Conservation (phyloP, 2,797 vertebrate genomes). For the Carapus acus region DNA sequence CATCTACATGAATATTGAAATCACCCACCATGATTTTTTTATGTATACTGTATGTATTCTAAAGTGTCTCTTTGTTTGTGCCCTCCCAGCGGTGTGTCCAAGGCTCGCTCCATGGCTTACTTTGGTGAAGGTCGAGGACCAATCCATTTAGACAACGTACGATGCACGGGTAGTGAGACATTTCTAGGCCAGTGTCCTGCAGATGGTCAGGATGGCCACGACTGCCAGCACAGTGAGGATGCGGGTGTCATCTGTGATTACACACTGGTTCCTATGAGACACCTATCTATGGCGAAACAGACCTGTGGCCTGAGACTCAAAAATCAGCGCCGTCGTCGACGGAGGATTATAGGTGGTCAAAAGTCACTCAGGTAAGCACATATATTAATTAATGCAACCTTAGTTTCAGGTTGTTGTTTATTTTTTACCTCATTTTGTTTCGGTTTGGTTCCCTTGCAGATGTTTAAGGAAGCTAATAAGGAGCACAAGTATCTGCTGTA, state of each 20-base stretch:
- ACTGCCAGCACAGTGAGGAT: conserved; percentile 80
- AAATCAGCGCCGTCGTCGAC: conserved; percentile 72
- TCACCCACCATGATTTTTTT: too few species aligned
- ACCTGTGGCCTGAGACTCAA: conserved; percentile 63
- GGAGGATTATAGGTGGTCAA: conserved; percentile 82
- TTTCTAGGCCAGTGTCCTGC: conserved; percentile 70
- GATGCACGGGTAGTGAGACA: conserved; percentile 73
- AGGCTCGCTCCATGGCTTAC: conserved; percentile 80
- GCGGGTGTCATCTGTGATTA: conserved; percentile 84
- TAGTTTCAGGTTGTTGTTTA: background rate
- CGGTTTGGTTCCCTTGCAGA: too few species aligned
- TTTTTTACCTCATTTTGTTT: too few species aligned
- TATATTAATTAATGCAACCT: background rate
- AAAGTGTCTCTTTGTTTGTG: conserved; percentile 21
- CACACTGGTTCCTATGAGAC: conserved; percentile 62
- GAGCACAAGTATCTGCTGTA: too few species aligned
- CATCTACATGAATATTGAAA: too few species aligned
- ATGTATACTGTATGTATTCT: too few species aligned
- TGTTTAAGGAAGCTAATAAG: too few species aligned
- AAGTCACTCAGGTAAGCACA: conserved; percentile 76
- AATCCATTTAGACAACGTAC: conserved; percentile 77
- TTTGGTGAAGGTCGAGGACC: conserved; percentile 78
- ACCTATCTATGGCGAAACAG: conserved; percentile 32
- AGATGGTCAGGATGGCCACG: conserved; percentile 57
- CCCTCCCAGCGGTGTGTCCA: conserved; percentile 73